Percentiles rank a stretch among this genome's conserved stretches.
These are phyloP conservation scores for Cercopithecus diana DNA, from an alignment of 2,797 vertebrate species.

Conservation along the genomic window DNA sequence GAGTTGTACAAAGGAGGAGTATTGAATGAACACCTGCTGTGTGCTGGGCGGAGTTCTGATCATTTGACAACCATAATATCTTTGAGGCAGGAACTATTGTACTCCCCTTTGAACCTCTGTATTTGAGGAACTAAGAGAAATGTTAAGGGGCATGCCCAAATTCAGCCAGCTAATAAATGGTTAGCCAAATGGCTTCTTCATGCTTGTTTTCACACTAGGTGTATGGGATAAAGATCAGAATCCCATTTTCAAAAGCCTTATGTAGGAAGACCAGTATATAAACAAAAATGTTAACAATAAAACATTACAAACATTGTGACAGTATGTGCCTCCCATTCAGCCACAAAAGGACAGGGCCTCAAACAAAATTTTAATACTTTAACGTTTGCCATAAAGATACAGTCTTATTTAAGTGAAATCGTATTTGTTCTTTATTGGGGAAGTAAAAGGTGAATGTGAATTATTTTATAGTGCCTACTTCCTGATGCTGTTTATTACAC, in stretches of 20 bases:
- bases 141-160: not conserved
- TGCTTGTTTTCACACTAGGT: not conserved
- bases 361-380: not conserved
- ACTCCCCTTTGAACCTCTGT: not conserved
- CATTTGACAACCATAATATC: not conserved
- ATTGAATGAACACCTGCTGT: not conserved
- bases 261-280: not conserved
- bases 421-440: not conserved
- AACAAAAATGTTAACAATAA: not conserved
- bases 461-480: not conserved
- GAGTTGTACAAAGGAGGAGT: not conserved
- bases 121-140: not conserved
- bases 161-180: not conserved
- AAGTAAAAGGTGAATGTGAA: not conserved
- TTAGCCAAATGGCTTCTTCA: not conserved
- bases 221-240: not conserved
- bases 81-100: not conserved
- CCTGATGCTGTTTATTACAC: not conserved
- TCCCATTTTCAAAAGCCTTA: not conserved
- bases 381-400: not conserved
- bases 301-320: not conserved
- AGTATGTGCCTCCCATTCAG: not conserved
- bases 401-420: slow-evolving; percentile 21
- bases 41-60: not conserved
- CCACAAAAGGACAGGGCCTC: not conserved